Percentiles rank a stretch among this genome's conserved stretches.
These are phyloP conservation scores for Okamejei kenojei DNA, from an alignment of 2,797 vertebrate genomes.

Conservation along the genomic window DNA sequence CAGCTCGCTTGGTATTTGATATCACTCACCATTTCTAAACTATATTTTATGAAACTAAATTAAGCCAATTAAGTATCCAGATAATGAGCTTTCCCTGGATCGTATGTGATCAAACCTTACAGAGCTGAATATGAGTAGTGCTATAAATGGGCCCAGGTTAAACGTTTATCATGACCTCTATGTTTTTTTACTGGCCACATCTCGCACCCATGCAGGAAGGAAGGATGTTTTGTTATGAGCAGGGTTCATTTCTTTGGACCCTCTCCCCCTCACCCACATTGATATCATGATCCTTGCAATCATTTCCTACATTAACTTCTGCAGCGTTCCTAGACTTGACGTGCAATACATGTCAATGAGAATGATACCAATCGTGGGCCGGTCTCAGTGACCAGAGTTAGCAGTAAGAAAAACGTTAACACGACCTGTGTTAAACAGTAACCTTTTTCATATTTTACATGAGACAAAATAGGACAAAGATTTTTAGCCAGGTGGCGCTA, in stretches of 20 bases:
- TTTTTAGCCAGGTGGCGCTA: too few species aligned
- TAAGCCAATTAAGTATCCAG: too few species aligned
- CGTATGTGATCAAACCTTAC: too few species aligned
- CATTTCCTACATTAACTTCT: not conserved
- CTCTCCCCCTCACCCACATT: not conserved
- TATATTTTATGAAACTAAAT: not conserved
- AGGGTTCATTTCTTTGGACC: too few species aligned
- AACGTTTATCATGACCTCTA: too few species aligned
- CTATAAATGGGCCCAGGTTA: too few species aligned
- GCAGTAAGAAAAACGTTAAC: not conserved
- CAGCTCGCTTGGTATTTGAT: not conserved
- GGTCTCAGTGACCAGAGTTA: not conserved
- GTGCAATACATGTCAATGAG: not conserved
- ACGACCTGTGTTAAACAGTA: not conserved
- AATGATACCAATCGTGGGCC: not conserved
- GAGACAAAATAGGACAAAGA: too few species aligned
- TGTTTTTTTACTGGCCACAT: too few species aligned
- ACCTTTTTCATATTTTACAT: not conserved
- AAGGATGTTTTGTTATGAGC: too few species aligned
- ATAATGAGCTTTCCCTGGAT: too few species aligned
- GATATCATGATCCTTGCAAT: not conserved
- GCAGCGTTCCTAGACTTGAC: not conserved
- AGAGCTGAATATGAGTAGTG: too few species aligned
- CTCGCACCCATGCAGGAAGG: too few species aligned
- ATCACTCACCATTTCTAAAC: not conserved